phyloP scores from a whole-genome alignment of 1,140 invertebrate species.

The Magallana ariakensis region DNA sequence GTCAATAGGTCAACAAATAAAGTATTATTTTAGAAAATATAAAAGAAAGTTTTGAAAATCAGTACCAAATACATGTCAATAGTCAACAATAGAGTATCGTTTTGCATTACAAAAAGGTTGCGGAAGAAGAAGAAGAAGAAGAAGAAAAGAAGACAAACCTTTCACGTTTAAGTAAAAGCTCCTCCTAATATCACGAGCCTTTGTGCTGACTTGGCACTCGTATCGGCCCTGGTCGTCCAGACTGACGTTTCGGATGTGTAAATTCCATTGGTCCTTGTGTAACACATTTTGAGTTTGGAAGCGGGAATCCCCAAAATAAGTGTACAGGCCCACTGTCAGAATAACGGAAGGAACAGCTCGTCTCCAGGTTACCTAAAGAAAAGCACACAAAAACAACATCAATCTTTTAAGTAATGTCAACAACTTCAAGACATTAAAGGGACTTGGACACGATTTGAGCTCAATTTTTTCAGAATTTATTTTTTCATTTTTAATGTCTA shows the following conservation, averaged over 20 bases:
- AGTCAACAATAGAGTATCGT: no score
- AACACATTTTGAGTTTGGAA: constrained; percentile 84
- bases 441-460: no score
- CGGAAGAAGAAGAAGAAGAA: no score
- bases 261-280: constrained; percentile 92
- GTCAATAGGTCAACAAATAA: no score
- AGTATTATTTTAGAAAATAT: no score
- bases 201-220: constrained; percentile 93
- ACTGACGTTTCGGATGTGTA: constrained; percentile 92
- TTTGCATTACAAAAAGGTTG: no score
- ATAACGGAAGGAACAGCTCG: constrained; percentile 64
- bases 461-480: no score
- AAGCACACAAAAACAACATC: not conserved
- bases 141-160: not conserved
- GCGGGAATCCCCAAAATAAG: constrained; percentile 64
- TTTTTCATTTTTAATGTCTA: no score
- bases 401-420: no score
- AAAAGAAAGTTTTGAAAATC: no score
- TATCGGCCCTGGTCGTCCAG: constrained; percentile 91
- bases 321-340: constrained; percentile 64
- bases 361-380: constrained; percentile 67
- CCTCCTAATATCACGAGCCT: constrained; percentile 48
- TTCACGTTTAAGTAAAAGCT: constrained; percentile 38
- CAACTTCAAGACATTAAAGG: no score
- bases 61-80: no score